Evolutionary conservation across 2,797 vertebrate genomes (phyloP).

Genomic region (Falco concolor): DNA sequence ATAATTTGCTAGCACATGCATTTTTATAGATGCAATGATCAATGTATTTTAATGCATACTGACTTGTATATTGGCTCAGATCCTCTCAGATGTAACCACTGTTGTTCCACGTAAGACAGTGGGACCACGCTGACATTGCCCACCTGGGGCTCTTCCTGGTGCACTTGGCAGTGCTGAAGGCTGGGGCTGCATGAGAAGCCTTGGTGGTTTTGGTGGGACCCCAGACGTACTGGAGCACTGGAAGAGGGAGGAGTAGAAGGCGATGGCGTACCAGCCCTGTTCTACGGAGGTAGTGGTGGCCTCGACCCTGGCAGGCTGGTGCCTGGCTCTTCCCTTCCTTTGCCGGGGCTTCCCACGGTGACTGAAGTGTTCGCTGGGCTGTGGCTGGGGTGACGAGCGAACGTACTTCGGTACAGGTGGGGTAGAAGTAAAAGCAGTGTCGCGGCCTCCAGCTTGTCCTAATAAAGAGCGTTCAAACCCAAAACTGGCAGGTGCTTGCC

Average conservation of each 20-base stretch:
- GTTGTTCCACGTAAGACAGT: background rate
- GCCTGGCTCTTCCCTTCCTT: background rate
- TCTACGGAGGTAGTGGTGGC: background rate
- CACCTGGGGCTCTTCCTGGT: background rate
- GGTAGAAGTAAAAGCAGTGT: background rate
- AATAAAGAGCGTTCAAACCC: background rate
- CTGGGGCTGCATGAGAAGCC: background rate
- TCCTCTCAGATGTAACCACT: background rate
- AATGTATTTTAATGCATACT: background rate
- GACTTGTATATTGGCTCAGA: background rate
- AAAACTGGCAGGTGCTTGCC: background rate
- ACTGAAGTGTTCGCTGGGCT: background rate
- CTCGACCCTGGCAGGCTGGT: background rate
- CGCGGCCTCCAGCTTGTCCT: background rate
- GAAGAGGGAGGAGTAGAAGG: background rate
- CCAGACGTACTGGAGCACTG: background rate
- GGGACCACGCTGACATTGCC: background rate
- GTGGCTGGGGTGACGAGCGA: background rate
- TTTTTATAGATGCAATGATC: background rate
- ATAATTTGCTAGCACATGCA: background rate
- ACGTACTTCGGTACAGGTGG: background rate
- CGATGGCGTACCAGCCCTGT: rapidly evolving
- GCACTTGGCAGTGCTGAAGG: background rate
- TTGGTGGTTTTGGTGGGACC: background rate
- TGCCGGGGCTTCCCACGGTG: rapidly evolving